Evolutionary conservation across 2,113 vertebrate species (phyloP), one percentile per base, ranked within the genome.

Genomic region (Esox niger): DNA sequence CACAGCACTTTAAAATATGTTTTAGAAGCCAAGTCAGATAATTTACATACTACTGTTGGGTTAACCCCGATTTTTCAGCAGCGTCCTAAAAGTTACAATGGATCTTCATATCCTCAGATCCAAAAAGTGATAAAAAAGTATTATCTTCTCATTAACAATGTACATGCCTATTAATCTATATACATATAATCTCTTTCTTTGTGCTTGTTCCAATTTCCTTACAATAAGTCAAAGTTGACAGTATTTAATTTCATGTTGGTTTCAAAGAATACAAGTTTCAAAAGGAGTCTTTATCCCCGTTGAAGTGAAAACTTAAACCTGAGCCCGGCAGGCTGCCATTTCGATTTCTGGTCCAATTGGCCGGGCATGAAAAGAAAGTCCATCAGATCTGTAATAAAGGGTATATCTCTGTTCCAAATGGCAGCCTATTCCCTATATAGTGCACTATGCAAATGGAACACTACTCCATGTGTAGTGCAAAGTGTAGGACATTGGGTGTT

Each of bases 281-380:
- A 49, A 79, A 66, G 58, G 73, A 72, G 62, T 73, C 63, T 64
- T 77, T 27, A 2, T 70, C 65, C 66, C 46, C 81, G 73, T 77
- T 82, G 79, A 58, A 78, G 57, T 67, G 49, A 71, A 71, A 26
- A 13, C 5, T n/a, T 32, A 62, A 76, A 76, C 71, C 76, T 75
- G 76, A 49, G 68, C 58, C 29, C 49, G 11, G n/a, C n/a, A 23
- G 2, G 23, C 54, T 64, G 26, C 38, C 2, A 9, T 55, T 75
- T 61, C 3, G 66, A 80, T 74, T 55, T 75, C 64, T 4, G 66
- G 77, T 74, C 23, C 71, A 83, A 79, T 71, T 55, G 21, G 55
- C 62, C 63, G 25, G 43, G 79, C 72, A 62, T 76, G 79, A 83
- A 80, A 77, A 61, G 26, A 55, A 56, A 78, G 47, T 15, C 9